Percentiles rank a stretch among this genome's conserved stretches.
phyloP scores from a whole-genome alignment of 2,113 vertebrate species.

The Galeopterus variegatus region DNA sequence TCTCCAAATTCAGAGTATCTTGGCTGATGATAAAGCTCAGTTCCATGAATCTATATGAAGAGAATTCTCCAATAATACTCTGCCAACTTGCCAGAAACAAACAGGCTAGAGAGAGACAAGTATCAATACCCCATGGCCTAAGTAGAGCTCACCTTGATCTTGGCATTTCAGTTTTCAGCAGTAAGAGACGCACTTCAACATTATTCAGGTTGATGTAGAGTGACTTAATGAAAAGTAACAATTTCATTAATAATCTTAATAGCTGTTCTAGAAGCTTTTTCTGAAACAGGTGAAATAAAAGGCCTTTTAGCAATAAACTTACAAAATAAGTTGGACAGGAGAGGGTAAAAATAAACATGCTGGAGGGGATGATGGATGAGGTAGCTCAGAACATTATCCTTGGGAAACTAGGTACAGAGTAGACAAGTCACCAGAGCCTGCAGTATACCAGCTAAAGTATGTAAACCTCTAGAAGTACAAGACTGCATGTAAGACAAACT shows the following conservation, averaged over 20 bases:
- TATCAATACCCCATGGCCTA: not conserved
- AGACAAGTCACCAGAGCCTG: not conserved
- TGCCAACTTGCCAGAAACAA: not conserved
- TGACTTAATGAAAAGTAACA: constrained; percentile 70
- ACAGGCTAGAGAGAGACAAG: not conserved
- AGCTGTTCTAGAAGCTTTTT: constrained; percentile 59
- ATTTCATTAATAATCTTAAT: constrained; percentile 66
- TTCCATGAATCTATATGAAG: not conserved
- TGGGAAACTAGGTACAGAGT: not conserved
- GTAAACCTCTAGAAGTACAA: not conserved
- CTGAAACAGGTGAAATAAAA: constrained; percentile 66
- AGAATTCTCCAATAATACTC: constrained; percentile 1
- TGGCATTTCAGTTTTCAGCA: constrained; percentile 29
- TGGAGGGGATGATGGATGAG: constrained; percentile 17
- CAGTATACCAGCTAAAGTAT: not conserved
- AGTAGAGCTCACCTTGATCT: constrained; percentile 33
- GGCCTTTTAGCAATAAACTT: constrained; percentile 61
- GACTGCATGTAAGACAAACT: not conserved
- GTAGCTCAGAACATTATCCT: not conserved
- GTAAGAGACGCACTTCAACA: constrained; percentile 49
- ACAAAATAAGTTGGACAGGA: constrained; percentile 55
- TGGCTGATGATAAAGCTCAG: not conserved
- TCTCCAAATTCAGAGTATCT: not conserved
- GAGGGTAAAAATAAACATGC: not conserved
- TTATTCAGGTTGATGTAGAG: not conserved